Evolutionary conservation across 2,888 invertebrate species (phyloP), one percentile per base, ranked within the genome.

Genomic region (Drosophila basisetae): DNA sequence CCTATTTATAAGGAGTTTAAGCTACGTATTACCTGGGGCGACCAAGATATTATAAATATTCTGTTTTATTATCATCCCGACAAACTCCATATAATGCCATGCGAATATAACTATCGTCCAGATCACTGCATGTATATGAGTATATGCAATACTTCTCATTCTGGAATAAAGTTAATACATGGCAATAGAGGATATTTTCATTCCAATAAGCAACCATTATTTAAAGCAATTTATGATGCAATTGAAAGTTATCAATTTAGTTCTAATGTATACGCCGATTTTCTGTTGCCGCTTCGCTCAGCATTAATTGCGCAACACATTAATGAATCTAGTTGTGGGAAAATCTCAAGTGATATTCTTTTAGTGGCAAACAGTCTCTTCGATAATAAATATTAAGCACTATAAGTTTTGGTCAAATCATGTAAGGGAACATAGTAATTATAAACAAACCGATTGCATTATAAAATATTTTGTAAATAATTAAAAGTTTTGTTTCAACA

Each of bases 81-180:
- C 78, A 96, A 96, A 84, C 94, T 99, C 65, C 96, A 95, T 82
- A 94, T 97, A 68, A 96, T 97, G 92, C 95, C 96, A 1, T 99
- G 99, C 91, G 95, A 96, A 73, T 98, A 96, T 94, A 99, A 99
- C 93, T 99, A 97, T 94, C 96, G 99, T 58, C 96, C 98, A 2
- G 99, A 99, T 94, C 99, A 99, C 93, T 99, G 99, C 93, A 97
- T 98, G 97, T 99, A 99, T 91, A 97, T 96, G 94, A 97, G 96
- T 91, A 96, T 97, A 6, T 99, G 99, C 93, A 95, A 95, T 56
- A 88, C 87, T 22, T 92, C 94, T 7, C 65, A 62, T 11, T 73
- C 86, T 39, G 99, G 98, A 2, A 96, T 97, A n/a, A 95, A 95
- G 76, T 95, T 99, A 10, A 92, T 99, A 55, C 99, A 99, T 92